A percentile compares a stretch with the other conserved stretches of the same genome.
Conservation (phyloP, 1,140 invertebrate species). For the Drosophila ironensis region DNA sequence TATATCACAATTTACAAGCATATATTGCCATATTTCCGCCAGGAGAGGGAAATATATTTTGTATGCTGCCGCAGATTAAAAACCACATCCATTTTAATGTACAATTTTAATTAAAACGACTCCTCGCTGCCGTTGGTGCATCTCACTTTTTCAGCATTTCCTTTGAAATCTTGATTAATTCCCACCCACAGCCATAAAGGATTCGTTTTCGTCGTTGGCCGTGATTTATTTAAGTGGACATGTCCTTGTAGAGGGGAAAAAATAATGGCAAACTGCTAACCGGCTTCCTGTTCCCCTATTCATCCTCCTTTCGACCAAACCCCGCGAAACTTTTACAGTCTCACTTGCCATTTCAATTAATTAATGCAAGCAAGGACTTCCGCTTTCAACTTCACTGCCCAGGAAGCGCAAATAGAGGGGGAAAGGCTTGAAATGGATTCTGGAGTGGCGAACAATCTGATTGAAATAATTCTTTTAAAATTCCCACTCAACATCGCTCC, state of each 20-base stretch:
- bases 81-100: slow-evolving; percentile 4
- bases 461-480: slow-evolving; percentile 12
- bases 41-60: neutral
- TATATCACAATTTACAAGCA: too few species aligned
- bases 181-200: slow-evolving; percentile 27
- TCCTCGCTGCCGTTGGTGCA: neutral
- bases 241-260: slow-evolving; percentile 7
- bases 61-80: neutral
- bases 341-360: slow-evolving; percentile 52
- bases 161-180: slow-evolving; percentile 50
- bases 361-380: slow-evolving; percentile 51
- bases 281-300: slow-evolving; percentile 7
- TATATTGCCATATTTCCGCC: too few species aligned
- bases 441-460: slow-evolving; percentile 2
- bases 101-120: slow-evolving; percentile 40
- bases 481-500: neutral
- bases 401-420: neutral
- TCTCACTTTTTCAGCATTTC: neutral
- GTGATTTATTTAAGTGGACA: slow-evolving; percentile 36
- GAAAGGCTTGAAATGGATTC: too few species aligned
- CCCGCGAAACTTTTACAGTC: slow-evolving; percentile 24
- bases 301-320: neutral
- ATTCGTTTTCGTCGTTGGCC: slow-evolving; percentile 16
- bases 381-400: slow-evolving; percentile 16
- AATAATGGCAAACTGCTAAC: slow-evolving; percentile 14